Conservation (phyloP, 1,140 invertebrate species). For the Stratiolaelaps scimitus region DNA sequence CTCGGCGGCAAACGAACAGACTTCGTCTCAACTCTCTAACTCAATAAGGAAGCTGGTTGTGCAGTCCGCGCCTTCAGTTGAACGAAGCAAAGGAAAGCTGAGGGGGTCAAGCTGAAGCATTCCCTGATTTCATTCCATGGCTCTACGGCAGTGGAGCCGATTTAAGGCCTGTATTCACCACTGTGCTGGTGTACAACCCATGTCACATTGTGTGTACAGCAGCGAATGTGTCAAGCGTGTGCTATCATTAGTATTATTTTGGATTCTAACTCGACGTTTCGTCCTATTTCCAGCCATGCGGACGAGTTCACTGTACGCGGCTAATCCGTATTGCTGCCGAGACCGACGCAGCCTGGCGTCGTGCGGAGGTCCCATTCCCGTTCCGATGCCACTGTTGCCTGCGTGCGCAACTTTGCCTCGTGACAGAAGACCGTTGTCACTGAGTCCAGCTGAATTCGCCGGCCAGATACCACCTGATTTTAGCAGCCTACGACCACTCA, state of each 20-base stretch:
- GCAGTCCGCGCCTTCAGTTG: no score
- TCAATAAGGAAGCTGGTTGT: no score
- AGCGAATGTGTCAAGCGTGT: no score
- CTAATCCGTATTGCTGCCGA: slow-evolving; percentile 18
- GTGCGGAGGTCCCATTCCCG: slow-evolving; percentile 12
- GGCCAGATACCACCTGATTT: slow-evolving; percentile 11
- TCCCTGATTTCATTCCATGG: no score
- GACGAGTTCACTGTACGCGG: slow-evolving; percentile 9
- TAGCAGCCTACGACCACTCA: slow-evolving; percentile 11
- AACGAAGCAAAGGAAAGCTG: no score
- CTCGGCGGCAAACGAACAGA: not conserved
- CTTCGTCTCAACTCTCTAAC: no score
- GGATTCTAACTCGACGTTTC: not conserved
- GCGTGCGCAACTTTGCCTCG: slow-evolving; percentile 16
- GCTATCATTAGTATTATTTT: no score
- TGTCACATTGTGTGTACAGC: no score
- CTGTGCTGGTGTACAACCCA: no score
- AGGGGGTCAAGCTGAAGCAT: no score
- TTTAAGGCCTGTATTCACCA: no score
- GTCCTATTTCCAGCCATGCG: not conserved
- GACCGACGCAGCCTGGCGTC: slow-evolving; percentile 26
- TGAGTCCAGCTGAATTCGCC: slow-evolving; percentile 14
- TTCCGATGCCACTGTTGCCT: slow-evolving; percentile 21
- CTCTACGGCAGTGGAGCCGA: no score
- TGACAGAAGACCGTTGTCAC: not conserved